A percentile compares a stretch with the other conserved stretches of the same genome.
These are phyloP conservation scores for Trichechus manatus DNA, from an alignment of 2,113 vertebrate species.

Conservation along the genomic window DNA sequence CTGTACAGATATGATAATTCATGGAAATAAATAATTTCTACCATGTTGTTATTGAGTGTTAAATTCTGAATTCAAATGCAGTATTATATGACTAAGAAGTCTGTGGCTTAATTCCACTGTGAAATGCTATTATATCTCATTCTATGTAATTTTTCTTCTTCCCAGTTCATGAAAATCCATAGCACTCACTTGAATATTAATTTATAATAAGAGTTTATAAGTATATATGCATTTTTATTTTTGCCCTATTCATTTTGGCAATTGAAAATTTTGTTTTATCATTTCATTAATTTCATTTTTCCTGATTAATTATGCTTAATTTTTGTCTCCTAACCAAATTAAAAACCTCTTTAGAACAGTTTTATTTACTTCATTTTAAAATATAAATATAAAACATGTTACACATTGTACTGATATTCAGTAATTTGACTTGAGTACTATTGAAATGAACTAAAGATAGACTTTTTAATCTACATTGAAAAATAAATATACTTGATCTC, in stretches of 20 bases:
- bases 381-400: background rate
- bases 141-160: background rate
- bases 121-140: background rate
- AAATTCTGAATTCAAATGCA: background rate
- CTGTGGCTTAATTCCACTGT: background rate
- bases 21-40: background rate
- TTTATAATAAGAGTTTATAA: background rate
- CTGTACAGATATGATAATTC: background rate
- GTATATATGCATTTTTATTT: background rate
- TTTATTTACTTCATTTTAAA: background rate
- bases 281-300: constrained; percentile 11
- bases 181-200: background rate
- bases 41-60: background rate
- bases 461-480: background rate
- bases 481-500: background rate
- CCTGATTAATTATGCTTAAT: background rate
- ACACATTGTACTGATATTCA: background rate
- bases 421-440: background rate
- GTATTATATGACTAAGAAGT: background rate
- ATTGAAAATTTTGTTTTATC: background rate
- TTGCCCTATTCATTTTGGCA: background rate
- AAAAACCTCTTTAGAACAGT: background rate
- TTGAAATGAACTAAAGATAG: background rate
- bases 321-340: background rate
- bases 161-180: background rate